Base-by-base conservation (phyloP, 1,140 invertebrate species). In the Drosophila prosaltans region DNA sequence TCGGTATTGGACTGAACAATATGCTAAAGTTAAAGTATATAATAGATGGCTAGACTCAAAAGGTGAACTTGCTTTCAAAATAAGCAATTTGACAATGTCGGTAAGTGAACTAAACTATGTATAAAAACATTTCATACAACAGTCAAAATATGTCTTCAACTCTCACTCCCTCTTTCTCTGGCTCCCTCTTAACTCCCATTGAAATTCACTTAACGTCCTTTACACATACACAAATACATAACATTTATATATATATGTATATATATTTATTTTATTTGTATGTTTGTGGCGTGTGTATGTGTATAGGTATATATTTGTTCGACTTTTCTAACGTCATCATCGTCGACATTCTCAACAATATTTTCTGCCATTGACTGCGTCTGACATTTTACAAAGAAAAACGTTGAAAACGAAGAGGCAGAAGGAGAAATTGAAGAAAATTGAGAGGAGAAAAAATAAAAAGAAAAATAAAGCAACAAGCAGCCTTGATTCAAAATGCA, bases 401-500 rank as follows among this genome's bases (percentile, higher is more conserved):
- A 59, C 16, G 21, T 39, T 45, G 51, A 55, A 55, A 55, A 26
- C 26, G 45, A 9, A 48, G 45, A 26, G 45, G 45, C 5, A 2
- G 39, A 9, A 24, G 64, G 16, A 60, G 10, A 51, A 48, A 41
- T 40, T 10, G 21, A 51, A 24, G 45, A 51, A 51, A 51, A 51
- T 51, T 51, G 45, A 26, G 24, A 24, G 16, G 2, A 48, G 8
- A 21, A 21, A 24, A 7, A 24, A 21, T 16, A 48, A 8, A 21
- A 21, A 24, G 16, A 45, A 6, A 51, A 65, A 57, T 1, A 36
- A 41, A 61, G 55, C 62, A 63, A 58, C 30, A 24, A 59, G 30
- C 57, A 60, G 59, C 74, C 74, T 81, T 79, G 75, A 81, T 79
- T 88, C 66, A 55, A 78, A 73, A 88, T 83, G 83, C 83, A 80